phyloP scores from a whole-genome alignment of 2,113 vertebrate species.

The Heliornis fulica region DNA sequence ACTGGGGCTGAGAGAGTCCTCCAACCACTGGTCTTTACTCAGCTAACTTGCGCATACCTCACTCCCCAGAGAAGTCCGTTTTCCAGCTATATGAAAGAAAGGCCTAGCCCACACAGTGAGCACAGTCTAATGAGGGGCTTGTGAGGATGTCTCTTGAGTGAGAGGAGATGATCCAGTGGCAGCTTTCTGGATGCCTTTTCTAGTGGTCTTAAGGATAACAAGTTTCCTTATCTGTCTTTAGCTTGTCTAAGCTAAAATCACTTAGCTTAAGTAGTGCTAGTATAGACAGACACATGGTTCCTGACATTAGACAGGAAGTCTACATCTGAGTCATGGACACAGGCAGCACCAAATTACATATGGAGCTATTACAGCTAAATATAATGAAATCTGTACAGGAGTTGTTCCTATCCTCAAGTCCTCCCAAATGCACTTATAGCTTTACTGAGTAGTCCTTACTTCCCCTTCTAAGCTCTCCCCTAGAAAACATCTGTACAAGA shows the following conservation, averaged over 20 bases:
- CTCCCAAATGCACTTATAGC: not conserved
- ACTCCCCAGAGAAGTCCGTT: not conserved
- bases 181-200: constrained; percentile 21
- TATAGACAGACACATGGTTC: not conserved
- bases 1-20: not conserved
- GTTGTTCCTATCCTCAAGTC: not conserved
- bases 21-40: not conserved
- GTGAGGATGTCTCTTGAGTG: not conserved
- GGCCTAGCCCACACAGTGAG: not conserved
- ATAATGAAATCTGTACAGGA: not conserved
- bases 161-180: not conserved
- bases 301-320: not conserved
- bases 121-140: not conserved
- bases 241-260: constrained; percentile 29
- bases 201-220: not conserved
- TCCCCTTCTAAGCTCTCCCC: not conserved
- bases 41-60: not conserved
- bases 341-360: not conserved
- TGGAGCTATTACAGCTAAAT: not conserved
- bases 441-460: not conserved
- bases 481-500: not conserved
- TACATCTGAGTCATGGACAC: not conserved
- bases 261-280: constrained; percentile 4
- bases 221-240: constrained; percentile 16
- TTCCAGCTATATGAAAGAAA: not conserved